Conservation (phyloP, 2,113 vertebrate species). For the Laticauda laticaudata region DNA sequence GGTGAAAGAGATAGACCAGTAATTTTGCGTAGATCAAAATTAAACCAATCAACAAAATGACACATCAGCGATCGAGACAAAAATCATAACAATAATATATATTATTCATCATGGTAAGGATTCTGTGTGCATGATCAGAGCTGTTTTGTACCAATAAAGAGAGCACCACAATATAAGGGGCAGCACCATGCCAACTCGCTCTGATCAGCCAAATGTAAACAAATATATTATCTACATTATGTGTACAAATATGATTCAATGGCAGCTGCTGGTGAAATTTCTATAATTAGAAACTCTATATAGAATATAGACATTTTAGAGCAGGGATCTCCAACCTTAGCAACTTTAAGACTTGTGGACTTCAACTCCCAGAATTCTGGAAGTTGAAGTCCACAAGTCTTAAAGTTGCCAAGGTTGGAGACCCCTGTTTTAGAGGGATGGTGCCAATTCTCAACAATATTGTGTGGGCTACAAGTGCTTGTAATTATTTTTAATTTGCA, state of each 20-base stretch:
- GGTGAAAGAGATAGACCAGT: constrained; percentile 17
- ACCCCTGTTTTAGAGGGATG: constrained; percentile 72
- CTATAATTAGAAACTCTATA: constrained; percentile 80
- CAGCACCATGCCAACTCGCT: constrained; percentile 64
- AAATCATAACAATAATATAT: constrained; percentile 30
- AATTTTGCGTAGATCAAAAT: constrained; percentile 9
- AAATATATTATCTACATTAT: constrained; percentile 83
- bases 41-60: background rate
- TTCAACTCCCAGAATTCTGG: no score
- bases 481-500: constrained; percentile 72
- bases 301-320: constrained; percentile 82
- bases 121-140: constrained; percentile 53
- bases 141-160: constrained; percentile 60
- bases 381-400: no score
- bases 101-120: constrained; percentile 56
- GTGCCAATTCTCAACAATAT: constrained; percentile 84
- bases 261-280: constrained; percentile 80
- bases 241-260: constrained; percentile 80
- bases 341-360: no score
- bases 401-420: no score
- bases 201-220: constrained; percentile 75
- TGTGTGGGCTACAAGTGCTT: constrained; percentile 84
- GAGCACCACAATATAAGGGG: constrained; percentile 46
- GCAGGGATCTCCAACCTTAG: background rate
- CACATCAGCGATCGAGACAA: constrained; percentile 65